These are phyloP conservation scores for Ptilonorhynchus violaceus DNA, from an alignment of 2,113 vertebrate genomes.

Conservation along the genomic window DNA sequence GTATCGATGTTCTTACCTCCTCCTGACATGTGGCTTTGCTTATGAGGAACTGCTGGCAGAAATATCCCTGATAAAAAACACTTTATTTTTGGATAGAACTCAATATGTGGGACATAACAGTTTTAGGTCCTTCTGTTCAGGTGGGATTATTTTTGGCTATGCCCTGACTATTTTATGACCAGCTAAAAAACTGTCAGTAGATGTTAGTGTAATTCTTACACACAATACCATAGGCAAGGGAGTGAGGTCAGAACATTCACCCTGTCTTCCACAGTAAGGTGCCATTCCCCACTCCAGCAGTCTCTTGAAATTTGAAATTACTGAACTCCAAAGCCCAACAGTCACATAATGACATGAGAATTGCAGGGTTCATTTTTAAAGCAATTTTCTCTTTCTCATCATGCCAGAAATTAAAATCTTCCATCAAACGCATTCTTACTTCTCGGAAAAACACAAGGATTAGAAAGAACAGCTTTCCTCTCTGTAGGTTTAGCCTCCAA, in stretches of 20 bases:
- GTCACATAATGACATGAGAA: not conserved
- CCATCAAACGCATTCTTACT: not conserved
- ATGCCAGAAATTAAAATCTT: not conserved
- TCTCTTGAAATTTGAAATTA: not conserved
- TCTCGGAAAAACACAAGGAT: not conserved
- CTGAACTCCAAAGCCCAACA: not conserved
- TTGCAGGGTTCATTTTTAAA: not conserved
- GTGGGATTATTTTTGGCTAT: not conserved
- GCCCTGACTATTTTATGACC: not conserved
- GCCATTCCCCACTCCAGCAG: not conserved
- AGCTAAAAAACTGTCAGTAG: not conserved
- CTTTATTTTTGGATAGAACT: not conserved
- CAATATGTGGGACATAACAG: fast-evolving
- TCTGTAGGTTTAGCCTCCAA: not conserved
- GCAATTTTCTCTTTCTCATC: not conserved
- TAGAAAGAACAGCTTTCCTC: not conserved
- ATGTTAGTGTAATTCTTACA: not conserved
- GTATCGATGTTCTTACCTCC: not conserved
- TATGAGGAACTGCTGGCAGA: not conserved
- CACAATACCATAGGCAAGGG: not conserved
- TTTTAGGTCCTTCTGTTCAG: not conserved
- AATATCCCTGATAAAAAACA: not conserved
- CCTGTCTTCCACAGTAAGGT: not conserved
- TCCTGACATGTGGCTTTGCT: not conserved
- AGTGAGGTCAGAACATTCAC: not conserved